A percentile compares a stretch with the other conserved stretches of the same genome.
These are phyloP conservation scores for Scarus forsteni DNA, from an alignment of 2,797 vertebrate genomes.

Conservation along the genomic window DNA sequence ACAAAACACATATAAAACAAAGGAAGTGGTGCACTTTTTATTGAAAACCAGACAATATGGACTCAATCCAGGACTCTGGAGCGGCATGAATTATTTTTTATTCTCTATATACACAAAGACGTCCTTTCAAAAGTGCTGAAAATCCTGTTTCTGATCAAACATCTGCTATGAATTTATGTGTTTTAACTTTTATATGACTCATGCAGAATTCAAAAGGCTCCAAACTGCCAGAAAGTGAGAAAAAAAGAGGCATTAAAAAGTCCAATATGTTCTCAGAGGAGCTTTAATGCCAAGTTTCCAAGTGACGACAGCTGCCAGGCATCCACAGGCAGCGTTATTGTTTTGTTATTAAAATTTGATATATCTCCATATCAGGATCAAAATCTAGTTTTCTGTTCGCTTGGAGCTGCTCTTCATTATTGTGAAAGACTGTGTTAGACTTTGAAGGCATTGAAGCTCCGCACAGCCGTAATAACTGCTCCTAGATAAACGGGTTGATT, in stretches of 20 bases:
- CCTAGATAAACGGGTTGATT: slow-evolving; percentile 43
- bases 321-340: slow-evolving; percentile 26
- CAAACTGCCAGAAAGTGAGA: slow-evolving; percentile 25
- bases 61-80: slow-evolving; percentile 31
- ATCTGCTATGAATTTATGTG: slow-evolving; percentile 61
- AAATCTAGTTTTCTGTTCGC: background rate
- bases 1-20: slow-evolving; percentile 42
- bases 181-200: slow-evolving; percentile 51
- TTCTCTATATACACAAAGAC: slow-evolving; percentile 28
- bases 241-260: slow-evolving; percentile 42
- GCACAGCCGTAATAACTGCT: slow-evolving; percentile 28
- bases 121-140: slow-evolving; percentile 7
- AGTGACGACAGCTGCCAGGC: slow-evolving; percentile 54
- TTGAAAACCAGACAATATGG: slow-evolving; percentile 47
- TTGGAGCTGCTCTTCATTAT: slow-evolving; percentile 8
- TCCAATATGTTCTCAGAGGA: slow-evolving; percentile 19
- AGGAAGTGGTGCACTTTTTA: slow-evolving; percentile 41
- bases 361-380: slow-evolving; percentile 25
- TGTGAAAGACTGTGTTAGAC: slow-evolving; percentile 6
- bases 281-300: slow-evolving; percentile 60
- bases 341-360: slow-evolving; percentile 36
- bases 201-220: slow-evolving; percentile 35
- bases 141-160: slow-evolving; percentile 33
- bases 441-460: slow-evolving; percentile 18
- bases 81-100: slow-evolving; percentile 33